A percentile compares a stretch with the other conserved stretches of the same genome.
Evolutionary conservation across 1,140 invertebrate species (phyloP).

Genomic region (Cherax quadricarinatus): DNA sequence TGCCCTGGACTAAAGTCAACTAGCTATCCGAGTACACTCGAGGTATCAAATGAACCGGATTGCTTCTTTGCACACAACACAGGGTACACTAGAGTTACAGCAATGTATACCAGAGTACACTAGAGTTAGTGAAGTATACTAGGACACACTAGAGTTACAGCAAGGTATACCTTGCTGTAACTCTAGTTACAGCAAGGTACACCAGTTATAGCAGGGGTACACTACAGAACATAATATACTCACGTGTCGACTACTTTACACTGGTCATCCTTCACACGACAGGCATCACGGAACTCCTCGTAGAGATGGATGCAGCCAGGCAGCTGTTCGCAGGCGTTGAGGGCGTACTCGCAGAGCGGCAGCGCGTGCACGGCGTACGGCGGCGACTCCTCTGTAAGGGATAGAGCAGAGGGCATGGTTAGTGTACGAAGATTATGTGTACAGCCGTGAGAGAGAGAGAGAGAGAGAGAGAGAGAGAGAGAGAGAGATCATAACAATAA

Average conservation of each 20-base stretch:
- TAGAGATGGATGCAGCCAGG: slow-evolving; percentile 86
- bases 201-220: background rate
- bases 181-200: too few relatives aligned
- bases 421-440: background rate
- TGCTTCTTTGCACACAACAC: too few relatives aligned
- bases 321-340: slow-evolving; percentile 85
- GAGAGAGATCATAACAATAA: too few relatives aligned
- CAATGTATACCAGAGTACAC: too few relatives aligned
- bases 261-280: slow-evolving; percentile 88
- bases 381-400: slow-evolving; percentile 88
- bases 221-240: slow-evolving; percentile 74
- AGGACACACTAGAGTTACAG: too few relatives aligned
- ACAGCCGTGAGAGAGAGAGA: background rate
- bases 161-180: too few relatives aligned
- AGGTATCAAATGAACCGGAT: too few relatives aligned
- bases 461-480: background rate
- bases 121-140: too few relatives aligned
- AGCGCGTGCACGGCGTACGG: slow-evolving; percentile 89
- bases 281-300: slow-evolving; percentile 89
- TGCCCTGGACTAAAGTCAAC: too few relatives aligned
- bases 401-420: background rate
- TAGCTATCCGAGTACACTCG: too few relatives aligned
- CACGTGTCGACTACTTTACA: slow-evolving; percentile 92
- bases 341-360: slow-evolving; percentile 90
- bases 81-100: too few relatives aligned